Evolutionary conservation across 2,888 invertebrate species (phyloP), one percentile per base, ranked within the genome.

Genomic region (Leistus spinibarbis): DNA sequence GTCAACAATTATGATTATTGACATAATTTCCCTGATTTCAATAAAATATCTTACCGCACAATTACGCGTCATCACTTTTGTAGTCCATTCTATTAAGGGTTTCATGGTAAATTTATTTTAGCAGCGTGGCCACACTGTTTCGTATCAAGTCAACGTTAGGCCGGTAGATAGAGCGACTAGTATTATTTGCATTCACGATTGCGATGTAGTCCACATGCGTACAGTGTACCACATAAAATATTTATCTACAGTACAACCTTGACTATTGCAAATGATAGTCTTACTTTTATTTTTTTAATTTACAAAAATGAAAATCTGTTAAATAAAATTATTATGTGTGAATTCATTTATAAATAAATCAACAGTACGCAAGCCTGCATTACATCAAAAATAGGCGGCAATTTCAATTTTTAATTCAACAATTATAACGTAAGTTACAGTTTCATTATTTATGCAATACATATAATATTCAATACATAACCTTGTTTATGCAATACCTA

Each of bases 231-330:
- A 66, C 13, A 60, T 24, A 67, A 54, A 67, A 53, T 67, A 73
- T 73, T 67, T 73, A 73, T 73, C 73, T 60, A 57, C 73, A 67
- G 67, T 73, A 60, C 73, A 73, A 67, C 73, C 67, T 73, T 67
- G 73, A 67, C 73, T 16, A 23, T 54, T 60, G 53, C 23, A 67
- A 53, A 53, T 57, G 73, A 62, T 67, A 65, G 73, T 73, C 53
- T 73, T 63, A 67, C 20, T 67, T 73, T 54, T 54, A 53, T 60
- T 73, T 67, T 66, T 19, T 57, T 20, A 60, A 22, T 67, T 73
- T 56, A 10, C n/a, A 40, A 40, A 40, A 7, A 40, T 7, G 57
- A 19, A 57, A 16, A 60, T 60, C 20, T 20, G 16, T 10, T 22
- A 60, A 19, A 60, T 40, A 16, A 19, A 60, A 17, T 19, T 20